A percentile compares a stretch with the other conserved stretches of the same genome.
phyloP scores from a whole-genome alignment of 2,888 invertebrate species.

The Andrena haemorrhoa region DNA sequence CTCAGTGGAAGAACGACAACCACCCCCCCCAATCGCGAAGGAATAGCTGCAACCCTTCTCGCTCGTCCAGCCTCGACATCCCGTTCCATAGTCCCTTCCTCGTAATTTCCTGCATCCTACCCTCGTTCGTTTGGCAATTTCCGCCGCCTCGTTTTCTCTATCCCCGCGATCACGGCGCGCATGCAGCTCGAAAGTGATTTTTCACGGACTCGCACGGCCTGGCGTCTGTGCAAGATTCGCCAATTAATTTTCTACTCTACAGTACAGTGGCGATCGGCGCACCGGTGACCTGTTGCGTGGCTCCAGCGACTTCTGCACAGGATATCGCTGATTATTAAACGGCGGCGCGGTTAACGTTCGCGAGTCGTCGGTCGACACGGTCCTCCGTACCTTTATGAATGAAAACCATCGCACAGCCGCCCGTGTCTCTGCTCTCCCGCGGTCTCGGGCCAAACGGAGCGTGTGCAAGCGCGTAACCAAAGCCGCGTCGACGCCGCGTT shows the following conservation, averaged over 20 bases:
- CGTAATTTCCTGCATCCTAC: slow-evolving; percentile 13
- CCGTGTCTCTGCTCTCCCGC: background rate
- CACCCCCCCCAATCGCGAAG: background rate
- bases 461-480: background rate
- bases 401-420: slow-evolving; percentile 30
- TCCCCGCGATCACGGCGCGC: slow-evolving; percentile 14
- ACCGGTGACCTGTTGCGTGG: slow-evolving; percentile 45
- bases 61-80: slow-evolving; percentile 22
- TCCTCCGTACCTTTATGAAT: slow-evolving; percentile 3
- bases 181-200: background rate
- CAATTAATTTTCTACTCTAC: background rate
- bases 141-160: slow-evolving; percentile 5
- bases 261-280: slow-evolving; percentile 26
- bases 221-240: background rate
- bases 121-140: background rate
- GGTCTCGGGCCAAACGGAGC: slow-evolving; percentile 8
- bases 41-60: background rate
- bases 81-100: slow-evolving; percentile 11
- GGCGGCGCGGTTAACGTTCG: slow-evolving; percentile 29
- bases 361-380: background rate
- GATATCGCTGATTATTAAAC: slow-evolving; percentile 46
- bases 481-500: slow-evolving; percentile 12
- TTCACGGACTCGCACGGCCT: background rate
- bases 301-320: slow-evolving; percentile 39
- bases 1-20: slow-evolving; percentile 25